Evolutionary conservation across 2,113 vertebrate species (phyloP).

Genomic region (Istiophorus platypterus): DNA sequence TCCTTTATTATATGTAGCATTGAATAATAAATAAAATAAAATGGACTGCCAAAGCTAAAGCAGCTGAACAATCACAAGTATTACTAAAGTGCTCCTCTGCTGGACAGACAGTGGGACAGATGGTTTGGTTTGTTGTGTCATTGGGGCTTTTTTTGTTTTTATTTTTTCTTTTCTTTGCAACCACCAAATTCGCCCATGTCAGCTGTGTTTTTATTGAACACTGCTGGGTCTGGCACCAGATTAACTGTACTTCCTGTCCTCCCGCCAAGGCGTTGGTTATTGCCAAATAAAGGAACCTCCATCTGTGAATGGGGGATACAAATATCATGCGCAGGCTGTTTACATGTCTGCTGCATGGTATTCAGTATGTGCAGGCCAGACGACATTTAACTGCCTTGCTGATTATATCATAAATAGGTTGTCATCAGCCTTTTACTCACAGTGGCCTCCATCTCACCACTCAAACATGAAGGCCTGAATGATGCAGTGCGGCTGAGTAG

Average conservation of each 20-base stretch:
- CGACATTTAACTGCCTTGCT: not conserved
- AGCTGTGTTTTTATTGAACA: conserved; percentile 44
- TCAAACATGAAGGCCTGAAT: too few species aligned
- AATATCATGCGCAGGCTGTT: conserved; percentile 15
- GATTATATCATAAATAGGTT: not conserved
- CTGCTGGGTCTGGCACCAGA: conserved; percentile 56
- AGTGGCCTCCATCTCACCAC: too few species aligned
- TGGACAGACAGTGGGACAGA: conserved; percentile 62
- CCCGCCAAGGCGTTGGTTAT: conserved; percentile 43
- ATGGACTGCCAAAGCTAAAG: not conserved
- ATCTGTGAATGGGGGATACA: conserved; percentile 31
- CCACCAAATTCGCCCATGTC: conserved; percentile 43
- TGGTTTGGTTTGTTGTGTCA: conserved; percentile 67
- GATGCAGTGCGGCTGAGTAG: too few species aligned
- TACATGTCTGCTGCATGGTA: not conserved
- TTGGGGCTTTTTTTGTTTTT: not conserved
- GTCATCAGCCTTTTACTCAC: too few species aligned
- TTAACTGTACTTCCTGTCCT: conserved; percentile 55
- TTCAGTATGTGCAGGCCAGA: conserved; percentile 2
- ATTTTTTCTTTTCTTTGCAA: not conserved
- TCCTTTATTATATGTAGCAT: not conserved
- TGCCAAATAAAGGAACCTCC: conserved; percentile 61
- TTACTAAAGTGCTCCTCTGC: not conserved
- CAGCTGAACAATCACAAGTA: not conserved
- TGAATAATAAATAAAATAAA: not conserved